Conservation (phyloP, 2,888 invertebrate species). For the Flexamia atlantica region DNA sequence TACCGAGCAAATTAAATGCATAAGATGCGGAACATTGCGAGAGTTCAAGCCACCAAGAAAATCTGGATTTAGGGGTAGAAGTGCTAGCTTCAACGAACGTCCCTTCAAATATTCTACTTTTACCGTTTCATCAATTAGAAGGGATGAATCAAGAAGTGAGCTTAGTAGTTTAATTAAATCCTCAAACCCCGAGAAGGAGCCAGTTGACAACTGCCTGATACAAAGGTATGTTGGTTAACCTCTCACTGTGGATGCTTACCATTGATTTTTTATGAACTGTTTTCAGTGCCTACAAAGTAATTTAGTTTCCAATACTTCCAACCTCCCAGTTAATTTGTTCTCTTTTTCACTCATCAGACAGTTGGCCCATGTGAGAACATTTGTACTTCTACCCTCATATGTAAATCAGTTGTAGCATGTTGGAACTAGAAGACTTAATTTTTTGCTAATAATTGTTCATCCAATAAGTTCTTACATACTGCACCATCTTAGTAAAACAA, state of each 20-base stretch:
- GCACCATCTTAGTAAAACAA: too few relatives aligned
- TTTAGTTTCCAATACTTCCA: too few relatives aligned
- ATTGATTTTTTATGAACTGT: too few relatives aligned
- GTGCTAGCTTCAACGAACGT: constrained; percentile 62
- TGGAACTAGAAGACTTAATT: too few relatives aligned
- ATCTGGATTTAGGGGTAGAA: constrained; percentile 65
- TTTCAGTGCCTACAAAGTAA: too few relatives aligned
- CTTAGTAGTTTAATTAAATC: constrained; percentile 45
- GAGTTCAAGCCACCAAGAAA: constrained; percentile 64
- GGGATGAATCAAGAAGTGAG: constrained; percentile 59
- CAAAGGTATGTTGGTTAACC: constrained; percentile 51
- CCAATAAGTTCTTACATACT: too few relatives aligned
- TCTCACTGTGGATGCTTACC: background rate
- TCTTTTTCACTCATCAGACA: too few relatives aligned
- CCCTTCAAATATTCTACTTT: constrained; percentile 61
- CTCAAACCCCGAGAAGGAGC: constrained; percentile 43
- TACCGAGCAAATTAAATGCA: constrained; percentile 89
- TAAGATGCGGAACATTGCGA: constrained; percentile 83
- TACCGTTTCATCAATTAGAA: constrained; percentile 73
- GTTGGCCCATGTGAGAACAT: too few relatives aligned
- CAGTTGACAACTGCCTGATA: constrained; percentile 32
- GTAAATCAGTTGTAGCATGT: too few relatives aligned
- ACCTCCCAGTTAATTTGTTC: too few relatives aligned
- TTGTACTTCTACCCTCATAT: too few relatives aligned
- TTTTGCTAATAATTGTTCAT: too few relatives aligned